Evolutionary conservation across 2,888 invertebrate genomes (phyloP), one percentile per base, ranked within the genome.

Genomic region (Sminthurides aquaticus): DNA sequence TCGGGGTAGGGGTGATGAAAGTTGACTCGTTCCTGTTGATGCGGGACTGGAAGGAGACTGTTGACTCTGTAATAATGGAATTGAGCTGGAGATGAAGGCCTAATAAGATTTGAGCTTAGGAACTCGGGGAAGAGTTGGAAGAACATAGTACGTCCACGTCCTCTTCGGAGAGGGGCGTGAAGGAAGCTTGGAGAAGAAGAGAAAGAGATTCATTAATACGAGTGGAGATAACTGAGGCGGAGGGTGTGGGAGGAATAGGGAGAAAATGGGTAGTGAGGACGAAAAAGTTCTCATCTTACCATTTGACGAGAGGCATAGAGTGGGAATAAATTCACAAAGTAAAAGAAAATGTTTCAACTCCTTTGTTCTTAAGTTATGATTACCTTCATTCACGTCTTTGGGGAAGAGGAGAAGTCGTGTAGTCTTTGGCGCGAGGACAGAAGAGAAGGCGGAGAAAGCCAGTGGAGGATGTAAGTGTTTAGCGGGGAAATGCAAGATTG

Each of bases 361-460:
- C 43, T 52, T 52, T 52, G 52, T 52, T 52, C 52, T 52, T 22
- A 52, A 52, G 52, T 52, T 52, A 52, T 52, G 52, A 52, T 52
- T 52, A 52, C 52, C 52, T 52, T 52, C 52, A 52, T 52, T 52
- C 52, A 8, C 52, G 52, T 52, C 52, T 52, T 52, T 52, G 18
- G 22, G 52, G 52, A 15, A 52, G 52, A 52, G 22, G 20, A 52
- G 43, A 43, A 43, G 43, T 11, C n/a, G n/a, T n/a, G n/a, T n/a
- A 34, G 43, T 34, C 43, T 5, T 15, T 34, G 43, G 43, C 15
- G 5, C 15, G 43, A 34, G 43, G 43, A 34, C 43, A 34, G 43
- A 34, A 15, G 43, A 34, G 43, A 15, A 34, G 15, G 43, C 5
- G 8, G 43, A 34, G 43, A 15, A 34, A 34, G 43, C 5, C 43